A percentile compares a stretch with the other conserved stretches of the same genome.
These are phyloP conservation scores for Pseudopleuronectes americanus DNA, from an alignment of 2,797 vertebrate genomes.

Conservation along the genomic window DNA sequence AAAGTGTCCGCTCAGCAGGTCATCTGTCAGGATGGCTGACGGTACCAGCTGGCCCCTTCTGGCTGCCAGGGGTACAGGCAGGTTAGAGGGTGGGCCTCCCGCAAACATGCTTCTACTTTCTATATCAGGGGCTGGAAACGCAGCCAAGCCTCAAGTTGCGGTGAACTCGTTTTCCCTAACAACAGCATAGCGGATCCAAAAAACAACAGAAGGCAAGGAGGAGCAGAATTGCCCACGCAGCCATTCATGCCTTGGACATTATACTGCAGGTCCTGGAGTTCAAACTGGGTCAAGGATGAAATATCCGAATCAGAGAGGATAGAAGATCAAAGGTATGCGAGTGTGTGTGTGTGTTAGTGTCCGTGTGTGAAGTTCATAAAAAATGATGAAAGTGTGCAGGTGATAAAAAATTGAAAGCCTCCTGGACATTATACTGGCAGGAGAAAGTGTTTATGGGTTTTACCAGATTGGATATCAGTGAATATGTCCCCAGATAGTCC, in stretches of 20 bases:
- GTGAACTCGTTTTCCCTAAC: constrained; percentile 52
- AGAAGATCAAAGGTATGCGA: constrained; percentile 51
- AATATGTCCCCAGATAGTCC: constrained; percentile 42
- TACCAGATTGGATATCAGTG: constrained; percentile 50
- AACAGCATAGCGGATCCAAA: constrained; percentile 55
- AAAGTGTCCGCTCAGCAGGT: constrained; percentile 78
- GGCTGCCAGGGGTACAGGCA: constrained; percentile 76
- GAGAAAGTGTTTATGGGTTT: constrained; percentile 47
- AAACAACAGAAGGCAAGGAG: constrained; percentile 75
- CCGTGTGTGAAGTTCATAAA: constrained; percentile 32
- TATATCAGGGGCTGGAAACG: constrained; percentile 62
- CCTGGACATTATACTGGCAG: constrained; percentile 47
- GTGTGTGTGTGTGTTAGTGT: constrained; percentile 21
- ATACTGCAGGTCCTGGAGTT: constrained; percentile 62
- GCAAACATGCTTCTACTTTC: constrained; percentile 61
- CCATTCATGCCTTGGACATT: constrained; percentile 66
- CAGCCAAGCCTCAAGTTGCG: constrained; percentile 64
- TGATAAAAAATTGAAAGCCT: constrained; percentile 55
- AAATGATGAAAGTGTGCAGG: constrained; percentile 60
- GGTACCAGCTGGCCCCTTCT: constrained; percentile 76
- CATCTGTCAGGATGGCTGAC: constrained; percentile 76
- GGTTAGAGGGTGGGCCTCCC: constrained; percentile 75
- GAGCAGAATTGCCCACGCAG: constrained; percentile 70
- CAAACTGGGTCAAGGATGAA: constrained; percentile 72
- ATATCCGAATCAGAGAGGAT: constrained; percentile 50